Base-by-base conservation (phyloP, 2,797 vertebrate species). In the Anguilla pacifica region DNA sequence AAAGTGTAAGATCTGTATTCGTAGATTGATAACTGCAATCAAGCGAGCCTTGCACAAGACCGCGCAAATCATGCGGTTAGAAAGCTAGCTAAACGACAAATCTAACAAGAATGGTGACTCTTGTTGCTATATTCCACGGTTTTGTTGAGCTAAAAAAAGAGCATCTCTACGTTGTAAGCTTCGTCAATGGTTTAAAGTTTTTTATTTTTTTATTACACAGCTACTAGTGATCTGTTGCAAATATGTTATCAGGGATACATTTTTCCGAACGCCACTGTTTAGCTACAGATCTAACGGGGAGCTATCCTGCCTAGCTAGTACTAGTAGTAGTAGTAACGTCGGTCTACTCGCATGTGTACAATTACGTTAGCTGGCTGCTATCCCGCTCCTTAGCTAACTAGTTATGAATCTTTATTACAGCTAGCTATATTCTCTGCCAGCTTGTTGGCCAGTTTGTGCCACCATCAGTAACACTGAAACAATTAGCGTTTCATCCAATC, bases 351-450 rank as follows among this genome's bases (percentile, higher is more conserved):
- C 53, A 25, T 53, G 83, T 55, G 49, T 28, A 83, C 81, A 83
- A 83, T 53, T 83, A 51, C 79, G 70, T 39, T 35, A 51, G 79
- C 79, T 51, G 7, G 39, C 79, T 51, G 5, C 49, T 43, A 46
- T 22, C 64, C 28, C 11, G n/a, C 84, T 83, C 55, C 55, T 25
- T 84, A 55, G 28, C 89, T 51, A 79, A 61, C 70, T 77, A 85
- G 83, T 55, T 81, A 83, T 46, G 43, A 46, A 46, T 46, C 82
- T 25, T 22, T 67, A 83, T 67, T 35, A 55, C 19, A 88, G 39
- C 43, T 57, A 43, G 11, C 64, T 22, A 59, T 57, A 55, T 87
- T 70, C 19, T 51, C 70, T n/a, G 64, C 19, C 43, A 87, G 13
- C 61, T 22, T 83, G 81, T 39, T 72, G 84, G 35, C 74, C 53